Percentiles rank a stretch among this genome's conserved stretches.
These are phyloP conservation scores for Cyprinodon tularosa DNA, from an alignment of 2,113 vertebrate genomes.

Conservation along the genomic window DNA sequence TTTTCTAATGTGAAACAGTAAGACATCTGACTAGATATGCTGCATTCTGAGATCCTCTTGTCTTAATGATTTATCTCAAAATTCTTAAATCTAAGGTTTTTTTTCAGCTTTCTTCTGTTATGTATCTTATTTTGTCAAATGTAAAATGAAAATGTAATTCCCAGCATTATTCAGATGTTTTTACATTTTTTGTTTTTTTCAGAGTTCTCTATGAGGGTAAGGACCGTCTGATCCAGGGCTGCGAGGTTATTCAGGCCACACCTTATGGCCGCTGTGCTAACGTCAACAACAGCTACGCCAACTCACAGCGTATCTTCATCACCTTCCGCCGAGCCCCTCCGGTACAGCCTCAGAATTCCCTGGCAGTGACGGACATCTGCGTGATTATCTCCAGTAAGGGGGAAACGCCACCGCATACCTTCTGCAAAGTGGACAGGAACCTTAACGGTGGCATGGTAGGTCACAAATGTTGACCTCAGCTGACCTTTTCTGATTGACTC, in stretches of 20 bases:
- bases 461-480: not conserved
- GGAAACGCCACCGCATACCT: constrained; percentile 95
- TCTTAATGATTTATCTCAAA: too few relatives aligned
- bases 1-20: too few relatives aligned
- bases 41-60: too few relatives aligned
- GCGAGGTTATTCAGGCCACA: constrained; percentile 94
- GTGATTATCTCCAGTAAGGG: constrained; percentile 96
- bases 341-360: constrained; percentile 90
- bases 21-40: too few relatives aligned
- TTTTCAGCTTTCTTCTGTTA: not conserved
- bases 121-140: too few relatives aligned
- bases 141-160: not conserved
- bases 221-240: constrained; percentile 92
- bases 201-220: constrained; percentile 97
- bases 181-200: not conserved
- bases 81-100: not conserved
- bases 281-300: constrained; percentile 96
- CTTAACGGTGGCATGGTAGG: constrained; percentile 97
- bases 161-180: not conserved
- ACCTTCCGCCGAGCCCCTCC: constrained; percentile 87
- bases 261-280: constrained; percentile 97
- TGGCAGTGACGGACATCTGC: constrained; percentile 96
- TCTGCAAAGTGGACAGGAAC: constrained; percentile 98
- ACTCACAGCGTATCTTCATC: constrained; percentile 95
- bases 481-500: rapidly evolving